Evolutionary conservation across 2,888 invertebrate species (phyloP).

Genomic region (Lysandra bellargus): DNA sequence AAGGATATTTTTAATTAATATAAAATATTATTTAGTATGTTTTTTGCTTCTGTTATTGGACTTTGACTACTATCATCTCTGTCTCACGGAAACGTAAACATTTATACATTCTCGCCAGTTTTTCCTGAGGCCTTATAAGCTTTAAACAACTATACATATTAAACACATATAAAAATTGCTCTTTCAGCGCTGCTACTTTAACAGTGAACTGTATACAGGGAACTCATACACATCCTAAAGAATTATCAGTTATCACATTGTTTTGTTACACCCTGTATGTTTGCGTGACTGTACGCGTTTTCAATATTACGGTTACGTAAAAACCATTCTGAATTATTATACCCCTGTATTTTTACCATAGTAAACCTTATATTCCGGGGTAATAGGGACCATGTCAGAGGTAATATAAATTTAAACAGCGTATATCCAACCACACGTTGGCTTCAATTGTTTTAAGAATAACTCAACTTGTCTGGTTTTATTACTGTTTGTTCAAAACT

Average conservation of each 20-base stretch:
- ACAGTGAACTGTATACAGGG: too few species aligned
- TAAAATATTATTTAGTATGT: too few species aligned
- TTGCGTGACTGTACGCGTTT: constrained; percentile 10
- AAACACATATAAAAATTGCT: too few species aligned
- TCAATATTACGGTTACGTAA: constrained; percentile 22
- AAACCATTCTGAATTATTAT: not conserved
- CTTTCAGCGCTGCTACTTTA: too few species aligned
- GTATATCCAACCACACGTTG: not conserved
- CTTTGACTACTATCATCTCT: too few species aligned
- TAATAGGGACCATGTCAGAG: not conserved
- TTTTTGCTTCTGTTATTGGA: too few species aligned
- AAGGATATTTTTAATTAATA: too few species aligned
- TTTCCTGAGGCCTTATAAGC: too few species aligned
- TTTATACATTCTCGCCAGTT: too few species aligned
- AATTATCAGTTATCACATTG: not conserved
- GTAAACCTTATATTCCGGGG: not conserved
- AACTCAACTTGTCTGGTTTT: not conserved
- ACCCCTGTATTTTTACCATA: not conserved
- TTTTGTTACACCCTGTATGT: not conserved
- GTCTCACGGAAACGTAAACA: too few species aligned
- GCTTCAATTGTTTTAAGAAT: not conserved
- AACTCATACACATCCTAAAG: too few species aligned
- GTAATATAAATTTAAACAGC: not conserved
- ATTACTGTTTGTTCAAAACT: not conserved
- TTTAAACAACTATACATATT: too few species aligned